These are phyloP conservation scores for Hydrozoanthus tunicans DNA, from an alignment of 64 coral and sea anemone species.

Conservation along the genomic window DNA sequence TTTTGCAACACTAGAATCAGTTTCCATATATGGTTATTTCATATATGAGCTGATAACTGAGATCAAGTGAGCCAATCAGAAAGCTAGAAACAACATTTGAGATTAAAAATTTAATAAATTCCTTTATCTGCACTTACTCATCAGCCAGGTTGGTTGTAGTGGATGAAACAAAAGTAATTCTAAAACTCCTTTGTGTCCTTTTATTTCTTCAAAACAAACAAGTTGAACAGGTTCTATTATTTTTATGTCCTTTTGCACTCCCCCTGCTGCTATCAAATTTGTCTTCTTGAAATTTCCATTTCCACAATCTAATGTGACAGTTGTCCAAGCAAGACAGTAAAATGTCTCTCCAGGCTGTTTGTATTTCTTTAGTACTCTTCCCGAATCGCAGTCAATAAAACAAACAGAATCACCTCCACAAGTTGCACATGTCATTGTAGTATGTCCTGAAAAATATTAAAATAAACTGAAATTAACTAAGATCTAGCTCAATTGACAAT, in stretches of 20 bases:
- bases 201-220: conserved; percentile 94
- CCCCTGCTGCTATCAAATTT: conserved; percentile 85
- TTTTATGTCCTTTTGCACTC: conserved; percentile 84
- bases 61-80: too few species aligned
- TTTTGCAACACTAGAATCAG: too few species aligned
- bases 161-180: conserved; percentile 95
- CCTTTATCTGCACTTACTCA: conserved; percentile 51
- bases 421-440: conserved; percentile 89
- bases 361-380: conserved; percentile 96
- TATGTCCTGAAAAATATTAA: conserved; percentile 57
- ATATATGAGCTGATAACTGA: too few species aligned
- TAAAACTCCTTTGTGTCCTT: conserved; percentile 88
- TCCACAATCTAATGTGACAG: conserved; percentile 71
- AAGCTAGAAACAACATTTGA: too few species aligned
- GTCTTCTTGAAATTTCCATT: conserved; percentile 61
- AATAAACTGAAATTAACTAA: background rate
- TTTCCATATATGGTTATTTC: too few species aligned
- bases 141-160: conserved; percentile 83
- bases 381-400: conserved; percentile 95
- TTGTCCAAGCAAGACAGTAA: conserved; percentile 97
- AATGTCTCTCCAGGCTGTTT: conserved; percentile 98
- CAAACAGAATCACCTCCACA: conserved; percentile 98
- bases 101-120: too few species aligned
- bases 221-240: conserved; percentile 98
- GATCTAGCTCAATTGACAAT: background rate